phyloP scores from a whole-genome alignment of 2,113 vertebrate species.

The Microcebus tavaratra region DNA sequence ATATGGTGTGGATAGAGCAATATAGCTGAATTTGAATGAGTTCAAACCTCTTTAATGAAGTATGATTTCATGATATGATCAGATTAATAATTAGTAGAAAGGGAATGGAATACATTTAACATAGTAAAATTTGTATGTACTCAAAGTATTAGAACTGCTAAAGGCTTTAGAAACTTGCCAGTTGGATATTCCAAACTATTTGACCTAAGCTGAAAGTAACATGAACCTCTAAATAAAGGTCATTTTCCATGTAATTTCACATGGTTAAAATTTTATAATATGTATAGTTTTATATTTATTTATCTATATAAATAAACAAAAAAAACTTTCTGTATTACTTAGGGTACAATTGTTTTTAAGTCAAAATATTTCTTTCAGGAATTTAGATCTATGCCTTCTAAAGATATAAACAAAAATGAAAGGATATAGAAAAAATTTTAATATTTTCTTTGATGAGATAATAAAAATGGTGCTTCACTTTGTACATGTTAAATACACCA shows the following conservation, averaged over 20 bases:
- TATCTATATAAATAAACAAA: neutral
- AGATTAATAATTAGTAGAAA: constrained; percentile 24
- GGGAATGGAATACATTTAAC: neutral
- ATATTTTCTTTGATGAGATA: neutral
- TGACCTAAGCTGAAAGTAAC: neutral
- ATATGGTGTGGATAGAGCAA: neutral
- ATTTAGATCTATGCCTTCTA: neutral
- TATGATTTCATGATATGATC: neutral
- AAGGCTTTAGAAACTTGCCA: neutral
- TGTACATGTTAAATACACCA: neutral
- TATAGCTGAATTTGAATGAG: constrained; percentile 12
- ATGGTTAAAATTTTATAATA: neutral
- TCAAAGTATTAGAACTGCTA: neutral
- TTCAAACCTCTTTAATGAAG: constrained; percentile 15
- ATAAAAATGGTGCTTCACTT: neutral
- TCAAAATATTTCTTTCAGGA: constrained; percentile 1
- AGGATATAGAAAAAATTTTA: neutral
- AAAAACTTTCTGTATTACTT: neutral
- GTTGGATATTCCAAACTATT: neutral
- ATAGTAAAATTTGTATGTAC: neutral
- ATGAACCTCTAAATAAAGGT: neutral
- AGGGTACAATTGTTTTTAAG: neutral
- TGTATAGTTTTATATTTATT: neutral
- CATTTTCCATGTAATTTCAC: neutral
- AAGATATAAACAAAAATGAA: neutral